These are phyloP conservation scores for Rhinella marina DNA, from an alignment of 2,797 vertebrate genomes.

Conservation along the genomic window DNA sequence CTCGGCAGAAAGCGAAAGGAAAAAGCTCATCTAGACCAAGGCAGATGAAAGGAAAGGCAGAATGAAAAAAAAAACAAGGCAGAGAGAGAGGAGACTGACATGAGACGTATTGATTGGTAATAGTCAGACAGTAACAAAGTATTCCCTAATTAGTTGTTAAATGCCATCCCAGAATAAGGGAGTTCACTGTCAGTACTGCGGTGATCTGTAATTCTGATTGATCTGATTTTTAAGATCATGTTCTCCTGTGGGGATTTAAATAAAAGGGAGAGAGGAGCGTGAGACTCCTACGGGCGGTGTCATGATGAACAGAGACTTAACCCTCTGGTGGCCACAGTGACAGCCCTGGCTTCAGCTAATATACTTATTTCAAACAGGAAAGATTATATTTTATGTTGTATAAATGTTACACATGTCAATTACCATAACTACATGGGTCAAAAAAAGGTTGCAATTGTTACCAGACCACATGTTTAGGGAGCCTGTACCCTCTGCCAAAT, in stretches of 20 bases:
- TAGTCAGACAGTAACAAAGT: conserved; percentile 62
- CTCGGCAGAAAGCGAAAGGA: conserved; percentile 28
- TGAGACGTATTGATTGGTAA: conserved; percentile 63
- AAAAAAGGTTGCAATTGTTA: too few species aligned
- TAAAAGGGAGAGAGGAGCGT: conserved; percentile 48
- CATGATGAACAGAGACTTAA: conserved; percentile 44
- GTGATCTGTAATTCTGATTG: conserved; percentile 64
- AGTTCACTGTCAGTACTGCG: conserved; percentile 59
- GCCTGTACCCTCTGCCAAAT: too few species aligned
- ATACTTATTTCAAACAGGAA: not conserved
- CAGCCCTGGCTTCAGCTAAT: not conserved
- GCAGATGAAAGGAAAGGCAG: conserved; percentile 48
- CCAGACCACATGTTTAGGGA: too few species aligned
- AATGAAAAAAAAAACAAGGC: not conserved
- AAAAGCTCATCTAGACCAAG: conserved; percentile 21
- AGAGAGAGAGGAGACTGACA: conserved; percentile 54
- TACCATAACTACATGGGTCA: too few species aligned
- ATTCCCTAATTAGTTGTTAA: conserved; percentile 74
- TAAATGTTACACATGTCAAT: too few species aligned
- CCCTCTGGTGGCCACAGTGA: not conserved
- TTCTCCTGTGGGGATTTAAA: conserved; percentile 52
- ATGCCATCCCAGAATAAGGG: conserved; percentile 65
- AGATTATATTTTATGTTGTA: not conserved
- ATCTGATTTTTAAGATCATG: conserved; percentile 64
- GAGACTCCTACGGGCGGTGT: conserved; percentile 45